Percentiles rank a stretch among this genome's conserved stretches.
phyloP scores from a whole-genome alignment of 2,797 vertebrate species.

The Onychomys leucogaster region DNA sequence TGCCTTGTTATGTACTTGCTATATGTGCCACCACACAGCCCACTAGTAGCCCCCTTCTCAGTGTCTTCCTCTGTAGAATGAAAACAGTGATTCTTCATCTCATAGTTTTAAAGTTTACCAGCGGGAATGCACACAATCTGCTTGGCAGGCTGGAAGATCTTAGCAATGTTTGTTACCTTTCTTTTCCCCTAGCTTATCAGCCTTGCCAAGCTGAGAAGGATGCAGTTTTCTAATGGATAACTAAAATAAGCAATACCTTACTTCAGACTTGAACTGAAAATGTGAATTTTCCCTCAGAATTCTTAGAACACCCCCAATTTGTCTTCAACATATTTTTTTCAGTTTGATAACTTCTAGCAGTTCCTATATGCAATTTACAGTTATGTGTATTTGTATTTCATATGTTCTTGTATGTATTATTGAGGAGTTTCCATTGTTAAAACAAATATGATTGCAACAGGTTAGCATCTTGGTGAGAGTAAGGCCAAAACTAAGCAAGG shows the following conservation, averaged over 20 bases:
- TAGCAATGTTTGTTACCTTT: conserved; percentile 6
- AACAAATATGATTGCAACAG: neutral
- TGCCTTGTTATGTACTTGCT: neutral
- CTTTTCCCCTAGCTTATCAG: neutral
- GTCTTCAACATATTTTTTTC: neutral
- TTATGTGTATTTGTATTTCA: neutral
- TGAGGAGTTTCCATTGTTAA: neutral
- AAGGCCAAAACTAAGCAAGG: neutral
- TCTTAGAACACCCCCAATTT: neutral
- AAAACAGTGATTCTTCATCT: neutral
- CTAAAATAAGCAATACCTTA: neutral
- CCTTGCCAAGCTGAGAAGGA: neutral
- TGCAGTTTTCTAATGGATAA: neutral
- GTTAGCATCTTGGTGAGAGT: neutral
- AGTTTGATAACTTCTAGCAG: conserved; percentile 6
- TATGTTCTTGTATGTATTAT: neutral
- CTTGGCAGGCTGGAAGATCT: neutral
- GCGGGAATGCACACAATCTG: neutral
- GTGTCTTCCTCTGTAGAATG: neutral
- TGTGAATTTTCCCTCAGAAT: neutral
- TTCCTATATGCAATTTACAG: neutral
- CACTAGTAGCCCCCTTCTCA: neutral
- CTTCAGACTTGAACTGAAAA: conserved; percentile 2
- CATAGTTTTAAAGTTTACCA: neutral
- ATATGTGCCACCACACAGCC: neutral